Conservation (phyloP, 1,140 invertebrate species). For the Nasonia vitripennis region DNA sequence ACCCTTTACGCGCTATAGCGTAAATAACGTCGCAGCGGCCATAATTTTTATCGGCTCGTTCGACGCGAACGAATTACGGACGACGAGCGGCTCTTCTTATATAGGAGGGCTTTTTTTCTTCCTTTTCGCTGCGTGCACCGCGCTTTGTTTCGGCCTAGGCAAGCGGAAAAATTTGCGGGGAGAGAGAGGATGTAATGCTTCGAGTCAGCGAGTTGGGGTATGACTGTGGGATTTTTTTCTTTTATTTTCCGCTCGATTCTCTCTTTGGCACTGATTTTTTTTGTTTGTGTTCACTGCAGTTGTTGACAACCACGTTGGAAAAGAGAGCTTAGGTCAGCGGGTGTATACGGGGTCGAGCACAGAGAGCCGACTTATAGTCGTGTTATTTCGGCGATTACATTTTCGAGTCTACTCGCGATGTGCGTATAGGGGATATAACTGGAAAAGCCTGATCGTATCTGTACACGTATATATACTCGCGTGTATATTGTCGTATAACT, state of each 20-base stretch:
- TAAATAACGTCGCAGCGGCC: not conserved
- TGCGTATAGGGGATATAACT: not conserved
- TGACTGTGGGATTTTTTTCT: constrained; percentile 8
- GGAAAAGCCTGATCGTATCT: not conserved
- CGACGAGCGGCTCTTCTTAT: not conserved
- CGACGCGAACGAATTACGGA: not conserved
- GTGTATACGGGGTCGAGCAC: too few species aligned
- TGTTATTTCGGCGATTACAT: not conserved
- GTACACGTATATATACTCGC: not conserved
- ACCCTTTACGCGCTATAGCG: constrained; percentile 3
- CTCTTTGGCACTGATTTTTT: too few species aligned
- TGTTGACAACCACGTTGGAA: too few species aligned
- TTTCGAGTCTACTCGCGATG: not conserved
- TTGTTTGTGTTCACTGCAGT: too few species aligned
- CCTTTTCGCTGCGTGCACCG: not conserved
- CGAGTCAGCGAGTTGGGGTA: not conserved
- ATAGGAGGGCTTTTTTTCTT: not conserved
- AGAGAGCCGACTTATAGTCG: too few species aligned
- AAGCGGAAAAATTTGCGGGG: constrained; percentile 40
- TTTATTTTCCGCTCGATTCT: constrained; percentile 2
- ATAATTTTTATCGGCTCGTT: constrained; percentile 37
- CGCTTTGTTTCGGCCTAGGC: constrained; percentile 31
- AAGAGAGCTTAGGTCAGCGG: not conserved
- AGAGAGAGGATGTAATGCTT: constrained; percentile 10
- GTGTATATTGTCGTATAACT: not conserved